Percentiles rank a stretch among this genome's conserved stretches.
Evolutionary conservation across 2,888 invertebrate genomes (phyloP).

Genomic region (Salpingus planirostris): DNA sequence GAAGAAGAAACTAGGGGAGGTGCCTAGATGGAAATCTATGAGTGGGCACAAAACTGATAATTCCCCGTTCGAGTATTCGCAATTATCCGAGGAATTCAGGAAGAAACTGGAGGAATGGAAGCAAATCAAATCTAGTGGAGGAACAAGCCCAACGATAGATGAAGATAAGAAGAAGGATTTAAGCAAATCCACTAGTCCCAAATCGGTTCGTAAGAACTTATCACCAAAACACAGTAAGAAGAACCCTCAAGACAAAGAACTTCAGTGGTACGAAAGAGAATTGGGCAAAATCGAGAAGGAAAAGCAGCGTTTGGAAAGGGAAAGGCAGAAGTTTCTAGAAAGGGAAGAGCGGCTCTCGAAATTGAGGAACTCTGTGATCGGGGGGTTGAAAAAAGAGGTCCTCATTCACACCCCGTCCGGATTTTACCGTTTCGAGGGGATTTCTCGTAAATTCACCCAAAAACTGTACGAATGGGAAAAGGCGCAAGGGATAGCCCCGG

Average conservation of each 20-base stretch:
- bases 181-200: conserved; percentile 35
- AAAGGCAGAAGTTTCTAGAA: conserved; percentile 54
- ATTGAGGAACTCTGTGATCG: conserved; percentile 48
- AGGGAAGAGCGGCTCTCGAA: conserved; percentile 56
- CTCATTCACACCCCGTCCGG: conserved; percentile 76
- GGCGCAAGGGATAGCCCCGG: conserved; percentile 76
- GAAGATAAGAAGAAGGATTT: conserved; percentile 19
- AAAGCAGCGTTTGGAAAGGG: conserved; percentile 51
- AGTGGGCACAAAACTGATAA: conserved; percentile 28
- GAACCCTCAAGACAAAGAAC: conserved; percentile 43
- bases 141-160: conserved; percentile 16
- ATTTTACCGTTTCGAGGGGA: conserved; percentile 75
- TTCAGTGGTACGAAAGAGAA: conserved; percentile 51
- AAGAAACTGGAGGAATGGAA: conserved; percentile 84
- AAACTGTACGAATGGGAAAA: conserved; percentile 90
- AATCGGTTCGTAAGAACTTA: conserved; percentile 34
- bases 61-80: conserved; percentile 47
- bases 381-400: conserved; percentile 57
- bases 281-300: conserved; percentile 53
- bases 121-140: conserved; percentile 55
- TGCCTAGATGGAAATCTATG: conserved; percentile 52
- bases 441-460: conserved; percentile 80
- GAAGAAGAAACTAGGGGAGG: conserved; percentile 48
- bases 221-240: conserved; percentile 32
- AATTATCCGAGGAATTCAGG: conserved; percentile 72